phyloP scores from a whole-genome alignment of 2,888 invertebrate species.

The Hypomecis atomaria region DNA sequence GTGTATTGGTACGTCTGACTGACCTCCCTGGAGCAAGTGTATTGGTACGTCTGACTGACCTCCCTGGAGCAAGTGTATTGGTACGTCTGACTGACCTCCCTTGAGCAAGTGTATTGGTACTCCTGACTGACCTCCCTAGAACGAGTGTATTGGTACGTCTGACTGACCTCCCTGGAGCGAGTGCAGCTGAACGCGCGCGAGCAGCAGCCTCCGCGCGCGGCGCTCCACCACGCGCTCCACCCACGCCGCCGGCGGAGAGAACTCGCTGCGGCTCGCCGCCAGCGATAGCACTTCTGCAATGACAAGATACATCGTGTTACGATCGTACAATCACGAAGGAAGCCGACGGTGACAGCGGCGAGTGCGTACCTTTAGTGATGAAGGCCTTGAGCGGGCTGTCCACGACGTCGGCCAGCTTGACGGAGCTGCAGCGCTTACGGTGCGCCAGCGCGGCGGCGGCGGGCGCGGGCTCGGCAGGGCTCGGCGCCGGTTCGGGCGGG shows the following conservation, averaged over 20 bases:
- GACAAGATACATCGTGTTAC: background rate
- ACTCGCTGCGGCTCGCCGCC: conserved; percentile 40
- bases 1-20: too few relatives aligned
- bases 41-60: too few relatives aligned
- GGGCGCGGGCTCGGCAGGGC: conserved; percentile 29
- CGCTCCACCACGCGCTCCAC: conserved; percentile 46
- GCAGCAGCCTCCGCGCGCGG: conserved; percentile 25
- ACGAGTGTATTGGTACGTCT: too few relatives aligned
- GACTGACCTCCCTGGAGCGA: background rate
- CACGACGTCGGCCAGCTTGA: conserved; percentile 42
- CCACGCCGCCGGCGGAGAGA: conserved; percentile 52
- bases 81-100: too few relatives aligned
- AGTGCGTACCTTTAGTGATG: conserved; percentile 52
- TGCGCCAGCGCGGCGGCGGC: conserved; percentile 41
- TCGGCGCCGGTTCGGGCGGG: conserved; percentile 32
- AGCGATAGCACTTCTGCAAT: conserved; percentile 25
- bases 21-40: too few relatives aligned
- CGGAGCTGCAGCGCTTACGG: conserved; percentile 52
- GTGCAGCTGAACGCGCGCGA: conserved; percentile 1
- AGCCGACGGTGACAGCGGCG: conserved; percentile 18
- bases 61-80: too few relatives aligned
- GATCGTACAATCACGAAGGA: too few relatives aligned
- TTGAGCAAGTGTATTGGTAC: too few relatives aligned
- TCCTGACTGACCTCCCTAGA: too few relatives aligned
- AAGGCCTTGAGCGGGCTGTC: conserved; percentile 44